Conservation (phyloP, 2,888 invertebrate species). For the Ormyrus thymus region DNA sequence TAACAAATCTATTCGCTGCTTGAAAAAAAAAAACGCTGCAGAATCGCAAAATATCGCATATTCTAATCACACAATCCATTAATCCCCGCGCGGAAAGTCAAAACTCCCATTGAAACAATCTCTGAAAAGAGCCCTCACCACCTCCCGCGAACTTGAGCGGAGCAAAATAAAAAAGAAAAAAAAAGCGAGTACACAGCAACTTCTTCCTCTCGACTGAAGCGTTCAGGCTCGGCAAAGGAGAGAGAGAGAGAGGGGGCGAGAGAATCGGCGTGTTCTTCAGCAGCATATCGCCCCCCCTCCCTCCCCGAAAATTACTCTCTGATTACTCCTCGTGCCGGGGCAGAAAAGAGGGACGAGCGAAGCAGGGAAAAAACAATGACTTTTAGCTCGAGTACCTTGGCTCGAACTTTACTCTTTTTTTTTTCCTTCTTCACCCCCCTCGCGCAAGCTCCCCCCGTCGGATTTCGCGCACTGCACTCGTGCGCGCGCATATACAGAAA, state of each 20-base stretch:
- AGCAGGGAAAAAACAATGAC: slow-evolving; percentile 49
- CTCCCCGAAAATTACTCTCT: slow-evolving; percentile 45
- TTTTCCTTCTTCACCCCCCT: no score
- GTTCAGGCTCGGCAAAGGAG: background rate
- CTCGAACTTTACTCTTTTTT: background rate
- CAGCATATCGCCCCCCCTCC: background rate
- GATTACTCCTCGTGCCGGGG: slow-evolving; percentile 34
- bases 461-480: slow-evolving; percentile 8
- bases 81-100: slow-evolving; percentile 30
- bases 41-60: background rate
- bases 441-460: background rate
- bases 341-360: background rate
- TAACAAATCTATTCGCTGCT: no score
- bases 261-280: slow-evolving; percentile 41
- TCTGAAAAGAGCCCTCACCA: slow-evolving; percentile 10
- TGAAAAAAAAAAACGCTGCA: no score
- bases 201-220: background rate
- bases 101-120: slow-evolving; percentile 35
- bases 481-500: background rate
- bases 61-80: slow-evolving; percentile 39
- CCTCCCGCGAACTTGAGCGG: no score
- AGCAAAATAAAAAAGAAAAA: background rate
- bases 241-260: background rate
- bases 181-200: background rate
- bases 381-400: slow-evolving; percentile 49